Evolutionary conservation across 2,797 vertebrate genomes (phyloP), one percentile per base, ranked within the genome.

Genomic region (Toxotes lorentzi): DNA sequence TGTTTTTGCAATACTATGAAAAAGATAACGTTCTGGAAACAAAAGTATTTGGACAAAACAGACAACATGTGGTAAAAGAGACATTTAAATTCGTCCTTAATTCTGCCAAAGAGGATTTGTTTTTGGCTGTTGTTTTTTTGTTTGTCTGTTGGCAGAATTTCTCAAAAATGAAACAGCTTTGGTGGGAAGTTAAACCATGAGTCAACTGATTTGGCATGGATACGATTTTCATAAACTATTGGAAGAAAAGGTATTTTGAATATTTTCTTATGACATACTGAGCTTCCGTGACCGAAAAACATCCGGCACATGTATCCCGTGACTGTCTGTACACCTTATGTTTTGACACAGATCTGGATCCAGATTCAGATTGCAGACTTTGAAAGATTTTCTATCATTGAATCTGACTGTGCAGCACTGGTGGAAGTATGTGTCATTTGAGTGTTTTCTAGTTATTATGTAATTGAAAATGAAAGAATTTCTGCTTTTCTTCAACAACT

Each of bases 361-460:
- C 43, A 47, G 14, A 54, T 16, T 2, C 51, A 27, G 51, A 41
- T 13, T n/a, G 8, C 12, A 32, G 1, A 41, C n/a, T 5, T 30
- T 24, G 6, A 14, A 43, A 19, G n/a, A 27, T 38, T 35, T 70
- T 70, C 17, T 19, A 16, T 58, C 9, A n/a, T 23, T 23, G 23
- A 61, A 48, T 58, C 2, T 21, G 19, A n/a, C 34, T 34, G 11
- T n/a, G 8, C n/a, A 64, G 16, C 27, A 32, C 0, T 32, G 60
- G 16, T 12, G 27, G 14, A 60, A 17, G 54, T 45, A n/a, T 51
- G n/a, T 48, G 9, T 62, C 70, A 40, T 58, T 11, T 76, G 9
- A 35, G 5, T 45, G 34, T 56, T 68, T 72, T 40, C 9, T 19
- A 51, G 1, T 71, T 51, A 32, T 50, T 40, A 72, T 66, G 38